Percentiles rank a stretch among this genome's conserved stretches.
Conservation (phyloP, 2,888 invertebrate genomes). For the Orthosia gothica region DNA sequence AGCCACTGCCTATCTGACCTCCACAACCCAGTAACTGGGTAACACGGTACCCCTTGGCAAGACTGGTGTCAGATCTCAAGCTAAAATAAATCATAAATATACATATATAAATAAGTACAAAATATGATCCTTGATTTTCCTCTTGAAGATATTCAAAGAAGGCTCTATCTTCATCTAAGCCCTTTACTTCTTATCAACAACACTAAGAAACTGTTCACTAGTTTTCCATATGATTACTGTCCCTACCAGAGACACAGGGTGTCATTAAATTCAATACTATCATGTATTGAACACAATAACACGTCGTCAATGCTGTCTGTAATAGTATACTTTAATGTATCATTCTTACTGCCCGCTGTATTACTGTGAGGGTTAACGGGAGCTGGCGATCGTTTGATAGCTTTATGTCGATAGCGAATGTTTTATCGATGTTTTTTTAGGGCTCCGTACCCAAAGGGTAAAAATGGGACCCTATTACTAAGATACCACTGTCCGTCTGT, state of each 20-base stretch:
- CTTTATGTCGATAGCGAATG: slow-evolving; percentile 1
- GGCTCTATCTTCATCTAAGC: no score
- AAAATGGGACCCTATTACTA: no score
- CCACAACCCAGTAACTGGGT: no score
- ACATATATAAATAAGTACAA: no score
- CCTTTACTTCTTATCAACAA: background rate
- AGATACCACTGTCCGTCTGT: no score
- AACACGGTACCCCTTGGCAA: no score
- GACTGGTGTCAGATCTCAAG: no score
- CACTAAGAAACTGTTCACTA: slow-evolving; percentile 18
- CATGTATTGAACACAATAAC: slow-evolving; percentile 66
- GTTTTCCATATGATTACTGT: slow-evolving; percentile 27
- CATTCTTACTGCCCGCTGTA: slow-evolving; percentile 73
- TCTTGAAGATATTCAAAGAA: no score
- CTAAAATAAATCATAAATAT: no score
- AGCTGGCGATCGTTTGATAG: slow-evolving; percentile 41
- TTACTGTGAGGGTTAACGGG: slow-evolving; percentile 59
- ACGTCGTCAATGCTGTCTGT: slow-evolving; percentile 73
- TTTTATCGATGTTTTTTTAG: background rate
- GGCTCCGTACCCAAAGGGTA: no score
- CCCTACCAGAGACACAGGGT: slow-evolving; percentile 9
- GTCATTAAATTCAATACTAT: slow-evolving; percentile 44
- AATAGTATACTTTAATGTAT: slow-evolving; percentile 74
- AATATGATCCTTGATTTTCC: no score
- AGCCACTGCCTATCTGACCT: no score